Base-by-base conservation (phyloP, 2,888 invertebrate species). In the Watsonalla binaria region DNA sequence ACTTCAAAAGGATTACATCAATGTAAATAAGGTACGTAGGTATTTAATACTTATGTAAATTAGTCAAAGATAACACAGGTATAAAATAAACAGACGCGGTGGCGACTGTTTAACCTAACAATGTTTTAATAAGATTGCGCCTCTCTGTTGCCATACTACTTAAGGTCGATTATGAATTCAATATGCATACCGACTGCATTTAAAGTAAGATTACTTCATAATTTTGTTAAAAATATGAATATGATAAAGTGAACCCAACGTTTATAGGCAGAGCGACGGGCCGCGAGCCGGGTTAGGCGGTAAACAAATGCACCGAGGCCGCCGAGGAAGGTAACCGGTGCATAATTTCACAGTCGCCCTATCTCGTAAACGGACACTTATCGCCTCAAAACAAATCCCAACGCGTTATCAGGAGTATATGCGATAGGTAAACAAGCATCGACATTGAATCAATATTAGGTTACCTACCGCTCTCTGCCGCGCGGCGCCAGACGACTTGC, bases 311-410 rank as follows among this genome's bases (percentile, higher is more conserved):
- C 49, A 49, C 37, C 39, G 35, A 48, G 34, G 35, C 48, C n/a
- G n/a, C n/a, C n/a, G n/a, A n/a, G 24, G 24, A 2, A 24, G 24
- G 24, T 24, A 37, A 37, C 49, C 37, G 39, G 6, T 49, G 37
- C 49, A 49, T 15, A 49, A 37, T 8, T 37, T 33, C 15, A 37
- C 37, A 37, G 45, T 33, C 37, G 33, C 47, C 39, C 51, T 70
- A 71, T 68, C 66, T 65, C 61, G 54, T 66, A 67, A 68, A 63
- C 67, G 61, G 64, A 64, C 63, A 74, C 64, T 79, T 84, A 85
- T 85, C 84, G 64, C 66, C 63, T 70, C 78, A 79, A 82, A 87
- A 86, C 82, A 85, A 88, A 88, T 85, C 84, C 80, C 67, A 71
- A 60, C 65, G 62, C 70, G 69, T 82, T 85, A 83, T 85, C 84